phyloP scores from a whole-genome alignment of 1,140 invertebrate species.

The Rhagoletis zephyria region DNA sequence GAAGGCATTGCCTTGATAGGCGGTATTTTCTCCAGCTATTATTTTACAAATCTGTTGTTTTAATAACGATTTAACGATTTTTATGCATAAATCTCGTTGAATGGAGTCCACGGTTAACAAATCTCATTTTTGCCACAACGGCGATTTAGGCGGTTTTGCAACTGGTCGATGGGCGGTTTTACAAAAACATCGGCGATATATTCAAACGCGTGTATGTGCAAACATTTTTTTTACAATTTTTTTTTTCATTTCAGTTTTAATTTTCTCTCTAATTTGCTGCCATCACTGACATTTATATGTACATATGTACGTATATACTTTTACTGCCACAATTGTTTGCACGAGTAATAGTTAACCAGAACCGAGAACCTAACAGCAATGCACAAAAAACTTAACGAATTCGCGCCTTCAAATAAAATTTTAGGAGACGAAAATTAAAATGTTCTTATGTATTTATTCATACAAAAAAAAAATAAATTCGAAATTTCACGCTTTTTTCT shows the following conservation, averaged over 20 bases:
- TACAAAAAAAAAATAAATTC: slow-evolving; percentile 2
- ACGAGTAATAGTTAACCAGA: background rate
- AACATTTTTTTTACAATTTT: too few relatives aligned
- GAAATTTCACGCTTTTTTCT: slow-evolving; percentile 44
- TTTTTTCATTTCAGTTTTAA: background rate
- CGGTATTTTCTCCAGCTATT: too few relatives aligned
- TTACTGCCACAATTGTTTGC: background rate
- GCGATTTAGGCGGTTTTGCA: too few relatives aligned
- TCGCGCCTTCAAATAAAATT: background rate
- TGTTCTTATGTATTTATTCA: background rate
- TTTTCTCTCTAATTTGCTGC: background rate
- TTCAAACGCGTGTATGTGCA: too few relatives aligned
- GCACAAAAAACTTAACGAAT: background rate
- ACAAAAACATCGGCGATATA: too few relatives aligned
- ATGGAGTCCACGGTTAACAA: too few relatives aligned
- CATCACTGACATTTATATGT: background rate
- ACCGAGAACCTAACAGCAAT: background rate
- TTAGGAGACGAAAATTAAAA: background rate
- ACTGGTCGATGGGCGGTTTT: too few relatives aligned
- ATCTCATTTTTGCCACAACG: too few relatives aligned
- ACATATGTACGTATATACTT: background rate
- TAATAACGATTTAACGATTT: too few relatives aligned
- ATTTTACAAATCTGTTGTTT: too few relatives aligned
- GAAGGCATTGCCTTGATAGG: too few relatives aligned
- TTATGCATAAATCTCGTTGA: too few relatives aligned